Base-by-base conservation (phyloP, 2,888 invertebrate genomes). In the Hyles lineata region DNA sequence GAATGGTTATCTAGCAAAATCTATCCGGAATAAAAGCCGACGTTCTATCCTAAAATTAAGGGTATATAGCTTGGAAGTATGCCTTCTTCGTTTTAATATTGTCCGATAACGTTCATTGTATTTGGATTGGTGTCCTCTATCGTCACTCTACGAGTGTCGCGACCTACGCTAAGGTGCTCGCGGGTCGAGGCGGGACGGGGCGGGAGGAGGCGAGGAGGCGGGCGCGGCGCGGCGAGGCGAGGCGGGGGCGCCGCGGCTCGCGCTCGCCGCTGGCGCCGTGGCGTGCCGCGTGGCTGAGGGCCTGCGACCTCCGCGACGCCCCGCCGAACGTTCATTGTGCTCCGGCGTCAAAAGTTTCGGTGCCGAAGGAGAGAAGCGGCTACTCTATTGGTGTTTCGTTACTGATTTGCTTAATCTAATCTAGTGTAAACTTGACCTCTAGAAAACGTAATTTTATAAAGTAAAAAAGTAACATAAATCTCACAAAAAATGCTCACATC, bases 321-420 rank as follows among this genome's bases (percentile, higher is more conserved):
- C 80, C 79, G 79, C 77, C 79, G 83, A 78, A 76, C 77, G 75
- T 79, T 84, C 81, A 79, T 84, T 85, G 90, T 88, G 90, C 91
- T 89, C 89, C 93, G 92, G 91, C 93, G 89, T 89, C 91, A 88
- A 91, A 90, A 90, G 88, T 89, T 88, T 87, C 86, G 81, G 92
- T 92, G 93, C 91, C 93, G 91, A 91, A 88, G 91, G 92, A 92
- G 91, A 92, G 91, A 94, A 93, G 94, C 95, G 93, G 94, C 94
- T 94, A 95, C 92, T 87, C 94, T 95, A 94, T 93, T 94, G 95
- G 95, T 95, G 95, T 95, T 90, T 90, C 91, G 88, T 92, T 92
- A 93, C 92, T 92, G 94, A 90, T 91, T 93, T 91, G 85, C 95
- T 95, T 95, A 95, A 88, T 90, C 95, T 95, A 95, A 89, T 87